A percentile compares a stretch with the other conserved stretches of the same genome.
phyloP scores from a whole-genome alignment of 1,140 invertebrate genomes.

The Dendrolimus punctatus region DNA sequence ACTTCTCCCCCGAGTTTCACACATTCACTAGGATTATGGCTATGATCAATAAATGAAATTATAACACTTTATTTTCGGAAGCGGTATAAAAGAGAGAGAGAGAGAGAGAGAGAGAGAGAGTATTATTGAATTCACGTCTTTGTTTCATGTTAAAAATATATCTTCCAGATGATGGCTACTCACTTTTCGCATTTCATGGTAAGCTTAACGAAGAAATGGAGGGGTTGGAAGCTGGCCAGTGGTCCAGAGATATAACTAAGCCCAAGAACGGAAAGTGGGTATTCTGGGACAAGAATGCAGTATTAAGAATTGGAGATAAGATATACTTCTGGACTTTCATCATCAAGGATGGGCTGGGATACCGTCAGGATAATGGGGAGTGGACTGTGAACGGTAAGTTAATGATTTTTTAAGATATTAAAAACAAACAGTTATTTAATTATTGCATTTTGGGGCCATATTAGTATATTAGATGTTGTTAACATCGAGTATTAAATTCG shows the following conservation, averaged over 20 bases:
- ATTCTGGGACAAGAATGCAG: slow-evolving; percentile 73
- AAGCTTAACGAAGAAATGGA: slow-evolving; percentile 82
- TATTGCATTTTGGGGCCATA: too few relatives aligned
- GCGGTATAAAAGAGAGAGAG: too few relatives aligned
- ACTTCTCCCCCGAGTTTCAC: too few relatives aligned
- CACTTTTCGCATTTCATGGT: slow-evolving; percentile 81
- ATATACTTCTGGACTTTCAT: slow-evolving; percentile 84
- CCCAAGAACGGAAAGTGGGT: slow-evolving; percentile 77
- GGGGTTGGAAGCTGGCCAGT: slow-evolving; percentile 78
- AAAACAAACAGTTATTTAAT: background rate
- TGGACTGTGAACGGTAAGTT: slow-evolving; percentile 66
- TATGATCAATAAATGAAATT: too few relatives aligned
- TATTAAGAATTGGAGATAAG: slow-evolving; percentile 75
- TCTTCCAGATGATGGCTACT: slow-evolving; percentile 74
- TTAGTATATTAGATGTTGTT: too few relatives aligned
- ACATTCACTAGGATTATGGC: too few relatives aligned
- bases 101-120: too few relatives aligned
- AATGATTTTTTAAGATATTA: background rate
- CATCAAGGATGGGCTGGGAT: slow-evolving; percentile 76
- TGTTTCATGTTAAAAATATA: background rate
- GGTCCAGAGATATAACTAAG: slow-evolving; percentile 77
- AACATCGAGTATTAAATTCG: too few relatives aligned
- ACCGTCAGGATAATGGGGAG: slow-evolving; percentile 73
- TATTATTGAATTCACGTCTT: too few relatives aligned
- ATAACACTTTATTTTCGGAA: too few relatives aligned